Conservation (phyloP, 2,797 vertebrate genomes). For the Ptychadena robeensis region DNA sequence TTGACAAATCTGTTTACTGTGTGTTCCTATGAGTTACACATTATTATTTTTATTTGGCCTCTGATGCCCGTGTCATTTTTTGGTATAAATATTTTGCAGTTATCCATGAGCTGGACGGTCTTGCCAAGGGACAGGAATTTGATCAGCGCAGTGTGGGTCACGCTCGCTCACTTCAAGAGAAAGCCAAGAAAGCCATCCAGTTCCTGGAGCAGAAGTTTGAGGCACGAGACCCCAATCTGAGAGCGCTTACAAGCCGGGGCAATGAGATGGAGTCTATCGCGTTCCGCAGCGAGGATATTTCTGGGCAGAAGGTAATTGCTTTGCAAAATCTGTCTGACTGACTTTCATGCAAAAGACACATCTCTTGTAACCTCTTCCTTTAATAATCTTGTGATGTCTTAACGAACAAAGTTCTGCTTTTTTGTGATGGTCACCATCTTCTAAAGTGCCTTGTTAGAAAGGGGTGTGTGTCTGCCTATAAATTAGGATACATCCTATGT, state of each 20-base stretch:
- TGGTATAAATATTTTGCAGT: conserved; percentile 73
- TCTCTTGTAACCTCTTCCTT: too few relatives aligned
- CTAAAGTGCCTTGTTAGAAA: too few relatives aligned
- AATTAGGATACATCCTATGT: too few relatives aligned
- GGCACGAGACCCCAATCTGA: conserved; percentile 85
- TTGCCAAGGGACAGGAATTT: conserved; percentile 93
- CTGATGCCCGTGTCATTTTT: neutral
- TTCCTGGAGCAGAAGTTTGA: conserved; percentile 93
- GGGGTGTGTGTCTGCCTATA: too few relatives aligned
- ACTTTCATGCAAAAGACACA: too few relatives aligned
- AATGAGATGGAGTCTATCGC: conserved; percentile 96
- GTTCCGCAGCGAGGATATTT: conserved; percentile 96
- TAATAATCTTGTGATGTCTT: too few relatives aligned
- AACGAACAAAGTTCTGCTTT: too few relatives aligned
- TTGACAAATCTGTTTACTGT: neutral
- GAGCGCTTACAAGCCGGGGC: conserved; percentile 94
- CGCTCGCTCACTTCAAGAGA: conserved; percentile 89
- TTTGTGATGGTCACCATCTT: too few relatives aligned
- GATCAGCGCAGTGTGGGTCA: conserved; percentile 81
- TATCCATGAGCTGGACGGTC: conserved; percentile 95
- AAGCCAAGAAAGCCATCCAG: conserved; percentile 86
- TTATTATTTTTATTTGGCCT: neutral
- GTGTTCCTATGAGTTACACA: neutral
- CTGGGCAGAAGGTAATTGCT: conserved; percentile 87
- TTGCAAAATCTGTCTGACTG: neutral